phyloP scores from a whole-genome alignment of 1,140 invertebrate genomes.

The Galleria mellonella region DNA sequence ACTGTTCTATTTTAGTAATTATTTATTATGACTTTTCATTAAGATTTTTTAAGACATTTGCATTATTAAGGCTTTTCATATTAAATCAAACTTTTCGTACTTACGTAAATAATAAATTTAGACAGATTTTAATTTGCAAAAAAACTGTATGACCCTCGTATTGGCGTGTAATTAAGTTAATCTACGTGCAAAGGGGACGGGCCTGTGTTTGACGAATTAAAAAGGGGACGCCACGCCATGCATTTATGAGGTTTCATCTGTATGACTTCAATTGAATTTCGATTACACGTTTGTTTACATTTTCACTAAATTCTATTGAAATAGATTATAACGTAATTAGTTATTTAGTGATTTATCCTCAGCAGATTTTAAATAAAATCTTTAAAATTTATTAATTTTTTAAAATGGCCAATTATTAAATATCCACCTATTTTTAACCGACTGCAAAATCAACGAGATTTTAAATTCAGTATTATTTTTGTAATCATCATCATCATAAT shows the following conservation, averaged over 20 bases:
- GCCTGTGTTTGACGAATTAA: slow-evolving; percentile 50
- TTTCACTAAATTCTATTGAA: too few species aligned
- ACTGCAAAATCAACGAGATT: too few species aligned
- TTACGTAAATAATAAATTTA: too few species aligned
- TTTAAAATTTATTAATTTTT: not conserved
- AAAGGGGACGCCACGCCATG: slow-evolving; percentile 31
- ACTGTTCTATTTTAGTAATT: too few species aligned
- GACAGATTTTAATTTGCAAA: not conserved
- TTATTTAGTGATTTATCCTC: not conserved
- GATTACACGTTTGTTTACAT: not conserved
- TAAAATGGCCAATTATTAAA: too few species aligned
- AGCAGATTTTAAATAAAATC: not conserved
- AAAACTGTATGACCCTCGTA: not conserved
- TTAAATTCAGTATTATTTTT: too few species aligned
- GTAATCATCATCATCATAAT: too few species aligned
- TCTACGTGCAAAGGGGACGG: slow-evolving; percentile 9
- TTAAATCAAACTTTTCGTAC: too few species aligned
- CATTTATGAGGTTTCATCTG: slow-evolving; percentile 1
- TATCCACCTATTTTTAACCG: too few species aligned
- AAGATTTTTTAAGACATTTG: too few species aligned
- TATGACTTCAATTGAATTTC: not conserved
- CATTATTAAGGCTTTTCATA: too few species aligned
- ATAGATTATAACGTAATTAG: not conserved
- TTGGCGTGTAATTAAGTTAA: slow-evolving; percentile 34
- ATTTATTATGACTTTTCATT: too few species aligned